Conservation (phyloP, 1,140 invertebrate species). For the Drosophila bifasciata region DNA sequence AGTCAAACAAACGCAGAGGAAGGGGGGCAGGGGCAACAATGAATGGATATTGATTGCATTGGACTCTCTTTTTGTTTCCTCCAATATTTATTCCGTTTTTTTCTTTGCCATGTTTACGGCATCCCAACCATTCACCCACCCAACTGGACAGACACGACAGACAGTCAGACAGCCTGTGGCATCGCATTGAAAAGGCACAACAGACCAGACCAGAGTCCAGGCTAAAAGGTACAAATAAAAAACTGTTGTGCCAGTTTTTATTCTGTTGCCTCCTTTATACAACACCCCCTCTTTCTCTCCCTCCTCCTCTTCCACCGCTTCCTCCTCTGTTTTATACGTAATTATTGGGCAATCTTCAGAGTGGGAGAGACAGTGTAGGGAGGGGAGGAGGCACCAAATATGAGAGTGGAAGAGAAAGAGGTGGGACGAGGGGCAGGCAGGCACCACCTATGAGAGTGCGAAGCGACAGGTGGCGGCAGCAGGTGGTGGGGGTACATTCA, state of each 20-base stretch:
- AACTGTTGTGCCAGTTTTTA: slow-evolving; percentile 11
- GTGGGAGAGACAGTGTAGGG: neutral
- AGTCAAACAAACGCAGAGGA: too few relatives aligned
- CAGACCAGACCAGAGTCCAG: neutral
- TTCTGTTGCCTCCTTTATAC: slow-evolving; percentile 6
- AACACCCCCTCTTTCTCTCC: neutral
- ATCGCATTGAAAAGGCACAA: too few relatives aligned
- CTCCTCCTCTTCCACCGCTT: neutral
- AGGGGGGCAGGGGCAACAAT: too few relatives aligned
- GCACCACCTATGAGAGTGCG: neutral
- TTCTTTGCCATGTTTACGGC: too few relatives aligned
- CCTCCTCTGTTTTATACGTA: slow-evolving; percentile 18
- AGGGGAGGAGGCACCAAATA: neutral
- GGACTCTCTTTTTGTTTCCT: too few relatives aligned
- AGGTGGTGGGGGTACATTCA: neutral
- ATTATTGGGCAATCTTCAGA: slow-evolving; percentile 37
- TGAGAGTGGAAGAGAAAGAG: too few relatives aligned
- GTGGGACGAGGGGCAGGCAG: neutral
- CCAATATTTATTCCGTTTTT: too few relatives aligned
- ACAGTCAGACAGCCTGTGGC: too few relatives aligned
- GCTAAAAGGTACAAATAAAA: slow-evolving; percentile 49
- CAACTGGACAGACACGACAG: too few relatives aligned
- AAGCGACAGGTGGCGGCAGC: neutral
- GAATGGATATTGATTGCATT: too few relatives aligned
- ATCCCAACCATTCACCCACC: too few relatives aligned